These are phyloP conservation scores for Pterois miles DNA, from an alignment of 2,797 vertebrate genomes.

Conservation along the genomic window DNA sequence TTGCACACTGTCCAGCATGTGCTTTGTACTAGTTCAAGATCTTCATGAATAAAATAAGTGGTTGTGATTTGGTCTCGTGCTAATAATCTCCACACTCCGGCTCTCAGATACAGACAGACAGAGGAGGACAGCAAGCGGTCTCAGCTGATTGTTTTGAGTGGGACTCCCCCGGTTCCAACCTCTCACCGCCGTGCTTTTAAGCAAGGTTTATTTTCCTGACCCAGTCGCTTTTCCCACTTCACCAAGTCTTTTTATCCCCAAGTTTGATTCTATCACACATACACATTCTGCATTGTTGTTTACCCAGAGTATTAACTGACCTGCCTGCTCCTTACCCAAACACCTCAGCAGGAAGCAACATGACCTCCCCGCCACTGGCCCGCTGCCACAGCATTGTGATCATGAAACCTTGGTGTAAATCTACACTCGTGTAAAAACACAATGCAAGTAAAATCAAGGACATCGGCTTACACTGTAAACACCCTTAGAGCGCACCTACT, in stretches of 20 bases:
- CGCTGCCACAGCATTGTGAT: slow-evolving; percentile 60
- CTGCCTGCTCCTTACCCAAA: slow-evolving; percentile 65
- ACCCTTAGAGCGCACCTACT: not conserved
- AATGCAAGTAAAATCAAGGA: slow-evolving; percentile 33
- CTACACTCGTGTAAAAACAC: slow-evolving; percentile 38
- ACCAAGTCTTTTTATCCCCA: slow-evolving; percentile 15
- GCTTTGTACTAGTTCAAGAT: not conserved
- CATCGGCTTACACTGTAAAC: slow-evolving; percentile 19
- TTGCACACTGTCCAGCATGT: not conserved
- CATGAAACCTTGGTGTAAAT: slow-evolving; percentile 38
- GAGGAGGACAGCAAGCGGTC: slow-evolving; percentile 53
- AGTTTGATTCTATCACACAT: slow-evolving; percentile 36
- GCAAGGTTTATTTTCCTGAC: slow-evolving; percentile 66
- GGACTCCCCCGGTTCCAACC: slow-evolving; percentile 30
- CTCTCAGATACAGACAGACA: slow-evolving; percentile 3
- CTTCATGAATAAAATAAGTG: slow-evolving; percentile 2
- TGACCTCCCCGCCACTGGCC: slow-evolving; percentile 45
- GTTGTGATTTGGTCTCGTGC: slow-evolving; percentile 21
- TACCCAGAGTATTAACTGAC: slow-evolving; percentile 60
- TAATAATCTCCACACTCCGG: slow-evolving; percentile 32
- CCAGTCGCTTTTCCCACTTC: slow-evolving; percentile 32
- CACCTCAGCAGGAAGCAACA: slow-evolving; percentile 66
- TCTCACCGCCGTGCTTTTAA: slow-evolving; percentile 31
- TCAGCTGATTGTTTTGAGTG: slow-evolving; percentile 61
- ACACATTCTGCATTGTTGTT: slow-evolving; percentile 51